Evolutionary conservation across 2,113 vertebrate species (phyloP).

Genomic region (Pardalotus punctatus): DNA sequence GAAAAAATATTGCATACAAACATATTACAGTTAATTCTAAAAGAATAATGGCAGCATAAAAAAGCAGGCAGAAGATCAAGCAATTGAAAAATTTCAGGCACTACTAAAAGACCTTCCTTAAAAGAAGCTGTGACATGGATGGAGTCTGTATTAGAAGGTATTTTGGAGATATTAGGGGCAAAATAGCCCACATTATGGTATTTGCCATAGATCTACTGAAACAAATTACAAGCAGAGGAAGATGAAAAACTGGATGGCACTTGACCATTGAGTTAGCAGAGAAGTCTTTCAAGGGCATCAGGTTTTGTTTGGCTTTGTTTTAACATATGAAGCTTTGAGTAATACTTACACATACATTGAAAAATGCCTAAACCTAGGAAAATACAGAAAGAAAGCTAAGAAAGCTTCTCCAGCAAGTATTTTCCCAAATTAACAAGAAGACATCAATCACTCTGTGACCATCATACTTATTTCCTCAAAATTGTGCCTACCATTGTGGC

Average conservation of each 20-base stretch:
- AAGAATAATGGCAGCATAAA: background rate
- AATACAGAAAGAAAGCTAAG: background rate
- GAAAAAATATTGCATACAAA: background rate
- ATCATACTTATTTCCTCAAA: background rate
- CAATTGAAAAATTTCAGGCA: background rate
- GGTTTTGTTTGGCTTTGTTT: background rate
- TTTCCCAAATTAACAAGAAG: background rate
- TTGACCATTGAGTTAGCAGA: background rate
- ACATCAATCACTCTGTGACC: background rate
- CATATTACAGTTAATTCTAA: background rate
- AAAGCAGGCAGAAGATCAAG: background rate
- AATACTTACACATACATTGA: fast-evolving
- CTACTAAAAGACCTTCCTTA: background rate
- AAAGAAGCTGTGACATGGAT: background rate
- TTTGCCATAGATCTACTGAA: background rate
- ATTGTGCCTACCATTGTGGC: background rate
- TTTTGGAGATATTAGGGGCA: background rate
- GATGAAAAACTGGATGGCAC: background rate
- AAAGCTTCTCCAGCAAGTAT: background rate
- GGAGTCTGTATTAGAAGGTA: background rate
- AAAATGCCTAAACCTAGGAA: background rate
- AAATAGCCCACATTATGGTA: background rate
- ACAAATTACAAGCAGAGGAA: background rate
- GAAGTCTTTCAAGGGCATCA: background rate
- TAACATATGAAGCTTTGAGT: background rate